Evolutionary conservation across 2,797 vertebrate genomes (phyloP).

Genomic region (Pseudochirops cupreus): DNA sequence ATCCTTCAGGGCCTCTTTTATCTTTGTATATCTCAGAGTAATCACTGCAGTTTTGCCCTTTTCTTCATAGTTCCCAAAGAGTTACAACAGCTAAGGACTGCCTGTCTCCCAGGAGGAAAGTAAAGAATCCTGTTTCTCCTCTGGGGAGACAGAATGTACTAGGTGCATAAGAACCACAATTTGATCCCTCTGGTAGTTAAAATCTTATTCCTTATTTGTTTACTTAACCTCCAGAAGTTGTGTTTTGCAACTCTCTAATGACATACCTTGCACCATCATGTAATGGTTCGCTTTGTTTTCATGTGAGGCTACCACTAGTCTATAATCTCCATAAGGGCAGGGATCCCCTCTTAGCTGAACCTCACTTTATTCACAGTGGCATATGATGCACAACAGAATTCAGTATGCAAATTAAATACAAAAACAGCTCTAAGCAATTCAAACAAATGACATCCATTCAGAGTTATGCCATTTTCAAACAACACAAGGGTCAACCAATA

Average conservation of each 20-base stretch:
- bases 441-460: not conserved
- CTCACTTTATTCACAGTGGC: not conserved
- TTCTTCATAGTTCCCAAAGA: not conserved
- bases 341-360: not conserved
- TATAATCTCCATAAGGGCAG: not conserved
- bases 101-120: not conserved
- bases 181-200: not conserved
- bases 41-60: not conserved
- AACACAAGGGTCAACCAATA: not conserved
- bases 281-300: not conserved
- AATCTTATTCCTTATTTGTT: not conserved
- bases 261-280: not conserved
- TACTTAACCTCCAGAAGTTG: not conserved
- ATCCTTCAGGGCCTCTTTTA: not conserved
- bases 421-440: not conserved
- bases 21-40: not conserved
- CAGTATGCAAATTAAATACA: not conserved
- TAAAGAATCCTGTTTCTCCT: not conserved
- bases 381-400: not conserved
- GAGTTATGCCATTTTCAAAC: not conserved
- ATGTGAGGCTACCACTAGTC: not conserved
- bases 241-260: not conserved
- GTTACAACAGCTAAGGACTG: not conserved
- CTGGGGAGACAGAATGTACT: not conserved
- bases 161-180: not conserved